phyloP scores from a whole-genome alignment of 1,140 invertebrate genomes.

The Panulirus ornatus region DNA sequence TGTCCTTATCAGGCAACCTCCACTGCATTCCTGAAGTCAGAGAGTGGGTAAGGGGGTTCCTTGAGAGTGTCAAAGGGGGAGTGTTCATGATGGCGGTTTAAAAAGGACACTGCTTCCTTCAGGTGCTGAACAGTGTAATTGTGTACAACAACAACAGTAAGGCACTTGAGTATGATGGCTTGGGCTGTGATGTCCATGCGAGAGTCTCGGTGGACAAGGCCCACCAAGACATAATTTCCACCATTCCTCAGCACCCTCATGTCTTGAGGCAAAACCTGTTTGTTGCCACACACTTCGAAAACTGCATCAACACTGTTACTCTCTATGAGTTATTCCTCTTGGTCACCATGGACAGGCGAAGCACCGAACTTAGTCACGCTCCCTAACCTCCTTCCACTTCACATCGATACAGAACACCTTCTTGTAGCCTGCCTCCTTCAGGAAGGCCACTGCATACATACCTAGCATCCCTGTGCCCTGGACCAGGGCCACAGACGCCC shows the following conservation, averaged over 20 bases:
- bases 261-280: slow-evolving; percentile 45
- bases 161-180: no score
- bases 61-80: slow-evolving; percentile 37
- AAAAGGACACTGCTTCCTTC: slow-evolving; percentile 36
- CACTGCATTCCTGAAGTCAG: no score
- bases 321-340: slow-evolving; percentile 39
- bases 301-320: slow-evolving; percentile 38
- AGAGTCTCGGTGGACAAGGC: slow-evolving; percentile 50
- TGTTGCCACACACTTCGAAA: slow-evolving; percentile 34
- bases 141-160: no score
- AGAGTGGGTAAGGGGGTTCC: slow-evolving; percentile 28
- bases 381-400: slow-evolving; percentile 4
- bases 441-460: slow-evolving; percentile 32
- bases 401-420: slow-evolving; percentile 38
- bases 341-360: slow-evolving; percentile 30
- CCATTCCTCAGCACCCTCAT: slow-evolving; percentile 45
- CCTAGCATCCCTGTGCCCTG: slow-evolving; percentile 61
- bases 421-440: slow-evolving; percentile 28
- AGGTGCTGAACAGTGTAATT: no score
- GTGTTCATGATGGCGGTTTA: slow-evolving; percentile 30
- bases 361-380: slow-evolving; percentile 26
- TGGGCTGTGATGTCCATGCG: slow-evolving; percentile 40
- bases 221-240: slow-evolving; percentile 53
- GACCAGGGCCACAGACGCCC: slow-evolving; percentile 30
- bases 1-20: no score